Evolutionary conservation across 2,888 invertebrate species (phyloP), one percentile per base, ranked within the genome.

Genomic region (Agonopterix arenella): DNA sequence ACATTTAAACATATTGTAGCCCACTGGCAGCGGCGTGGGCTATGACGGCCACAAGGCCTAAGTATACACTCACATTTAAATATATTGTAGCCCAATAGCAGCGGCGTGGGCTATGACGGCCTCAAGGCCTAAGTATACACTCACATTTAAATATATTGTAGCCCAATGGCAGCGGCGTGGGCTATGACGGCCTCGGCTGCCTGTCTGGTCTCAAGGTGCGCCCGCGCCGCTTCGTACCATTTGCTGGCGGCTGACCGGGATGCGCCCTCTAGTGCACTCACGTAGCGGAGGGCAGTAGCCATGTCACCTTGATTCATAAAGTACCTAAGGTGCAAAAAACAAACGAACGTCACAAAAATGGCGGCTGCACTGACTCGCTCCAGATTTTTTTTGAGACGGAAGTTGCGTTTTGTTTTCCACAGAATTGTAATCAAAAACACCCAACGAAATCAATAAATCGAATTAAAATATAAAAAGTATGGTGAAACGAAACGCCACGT

Each of bases 281-380:
- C 95, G 80, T 97, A 98, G 50, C 93, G 93, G 8, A 98, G 83
- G 0, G 98, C 95, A 77, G 93, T 92, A 49, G 94, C 93, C 59
- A 98, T 90, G 72, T 98, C 95, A n/a, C 96, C 97, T 49, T 94
- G 92, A 60, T 97, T 95, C 51, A 98, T 78, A 92, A 94, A 97
- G 76, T 95, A 96, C 73, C 96, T 68, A 18, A 18, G 4, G n/a
- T n/a, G n/a, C n/a, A n/a, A n/a, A n/a, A n/a, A n/a, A n/a, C n/a
- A n/a, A n/a, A n/a, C n/a, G n/a, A n/a, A n/a, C n/a, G n/a, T n/a
- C n/a, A n/a, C n/a, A n/a, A n/a, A n/a, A n/a, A n/a, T n/a, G n/a
- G n/a, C n/a, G n/a, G n/a, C n/a, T n/a, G n/a, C n/a, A n/a, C n/a
- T n/a, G n/a, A n/a, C n/a, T n/a, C n/a, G n/a, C n/a, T n/a, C n/a